These are phyloP conservation scores for Gymnocephalus cernua DNA, from an alignment of 2,113 vertebrate genomes.

Conservation along the genomic window DNA sequence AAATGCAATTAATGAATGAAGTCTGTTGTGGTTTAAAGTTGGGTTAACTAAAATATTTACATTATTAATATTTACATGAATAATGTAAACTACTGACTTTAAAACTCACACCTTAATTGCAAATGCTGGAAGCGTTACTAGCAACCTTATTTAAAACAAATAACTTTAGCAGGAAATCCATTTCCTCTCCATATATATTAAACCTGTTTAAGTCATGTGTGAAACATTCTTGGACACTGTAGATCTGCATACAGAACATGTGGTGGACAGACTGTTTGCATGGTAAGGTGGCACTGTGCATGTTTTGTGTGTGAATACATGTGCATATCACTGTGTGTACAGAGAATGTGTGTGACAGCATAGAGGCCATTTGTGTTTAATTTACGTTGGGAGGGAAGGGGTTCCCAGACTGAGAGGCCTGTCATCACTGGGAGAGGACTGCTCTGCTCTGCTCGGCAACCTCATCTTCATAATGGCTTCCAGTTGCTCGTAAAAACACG, in stretches of 20 bases:
- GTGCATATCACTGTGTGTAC: slow-evolving; percentile 33
- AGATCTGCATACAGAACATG: background rate
- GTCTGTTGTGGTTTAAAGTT: too few species aligned
- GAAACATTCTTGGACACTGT: slow-evolving; percentile 11
- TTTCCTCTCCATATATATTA: background rate
- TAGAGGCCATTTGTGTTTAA: slow-evolving; percentile 83
- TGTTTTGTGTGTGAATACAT: slow-evolving; percentile 30
- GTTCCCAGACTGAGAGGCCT: slow-evolving; percentile 79
- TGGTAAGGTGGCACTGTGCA: slow-evolving; percentile 11
- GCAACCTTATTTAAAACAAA: background rate
- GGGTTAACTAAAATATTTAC: too few species aligned
- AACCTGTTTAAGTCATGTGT: slow-evolving; percentile 20
- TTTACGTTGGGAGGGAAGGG: slow-evolving; percentile 75
- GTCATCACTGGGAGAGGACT: slow-evolving; percentile 81
- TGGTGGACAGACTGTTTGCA: slow-evolving; percentile 15
- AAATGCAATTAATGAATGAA: too few species aligned
- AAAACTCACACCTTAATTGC: background rate
- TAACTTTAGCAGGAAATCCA: background rate
- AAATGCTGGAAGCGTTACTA: background rate
- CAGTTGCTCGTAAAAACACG: slow-evolving; percentile 84
- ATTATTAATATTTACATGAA: too few species aligned
- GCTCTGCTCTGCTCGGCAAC: slow-evolving; percentile 74
- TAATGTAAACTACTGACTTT: background rate
- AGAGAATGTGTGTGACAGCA: slow-evolving; percentile 51
- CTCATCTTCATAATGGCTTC: slow-evolving; percentile 86